Conservation (phyloP, 2,888 invertebrate species). For the Papilio demoleus region DNA sequence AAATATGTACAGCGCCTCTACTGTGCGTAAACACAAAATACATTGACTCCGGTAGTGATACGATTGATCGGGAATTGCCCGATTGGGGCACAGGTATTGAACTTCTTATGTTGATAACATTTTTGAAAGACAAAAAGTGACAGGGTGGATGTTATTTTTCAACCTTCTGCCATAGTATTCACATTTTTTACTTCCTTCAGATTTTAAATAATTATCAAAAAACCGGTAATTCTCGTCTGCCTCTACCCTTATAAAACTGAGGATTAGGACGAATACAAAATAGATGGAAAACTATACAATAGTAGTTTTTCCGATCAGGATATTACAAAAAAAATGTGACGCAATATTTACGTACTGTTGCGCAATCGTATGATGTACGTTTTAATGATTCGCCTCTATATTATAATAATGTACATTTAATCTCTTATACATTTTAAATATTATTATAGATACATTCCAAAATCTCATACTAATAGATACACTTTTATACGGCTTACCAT, state of each 20-base stretch:
- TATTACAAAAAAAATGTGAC: not conserved
- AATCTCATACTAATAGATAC: too few relatives aligned
- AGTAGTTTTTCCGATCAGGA: not conserved
- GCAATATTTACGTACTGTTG: constrained; percentile 5
- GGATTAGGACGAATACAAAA: not conserved
- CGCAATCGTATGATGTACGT: not conserved
- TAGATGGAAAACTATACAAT: not conserved
- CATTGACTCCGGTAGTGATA: too few relatives aligned
- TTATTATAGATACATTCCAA: too few relatives aligned
- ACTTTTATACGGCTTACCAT: not conserved
- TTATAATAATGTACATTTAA: not conserved
- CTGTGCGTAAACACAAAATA: too few relatives aligned
- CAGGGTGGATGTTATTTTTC: not conserved
- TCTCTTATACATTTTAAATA: too few relatives aligned
- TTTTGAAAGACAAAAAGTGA: not conserved
- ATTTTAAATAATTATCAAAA: too few relatives aligned
- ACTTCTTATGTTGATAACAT: constrained; percentile 7
- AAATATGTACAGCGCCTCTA: too few relatives aligned
- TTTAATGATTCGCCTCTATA: not conserved
- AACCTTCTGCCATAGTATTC: not conserved
- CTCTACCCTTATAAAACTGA: not conserved
- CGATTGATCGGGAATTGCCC: too few relatives aligned
- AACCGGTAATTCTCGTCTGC: not conserved
- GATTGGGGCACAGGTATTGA: too few relatives aligned
- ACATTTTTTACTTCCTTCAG: not conserved